Evolutionary conservation across 2,797 vertebrate species (phyloP).

Genomic region (Artibeus lituratus): DNA sequence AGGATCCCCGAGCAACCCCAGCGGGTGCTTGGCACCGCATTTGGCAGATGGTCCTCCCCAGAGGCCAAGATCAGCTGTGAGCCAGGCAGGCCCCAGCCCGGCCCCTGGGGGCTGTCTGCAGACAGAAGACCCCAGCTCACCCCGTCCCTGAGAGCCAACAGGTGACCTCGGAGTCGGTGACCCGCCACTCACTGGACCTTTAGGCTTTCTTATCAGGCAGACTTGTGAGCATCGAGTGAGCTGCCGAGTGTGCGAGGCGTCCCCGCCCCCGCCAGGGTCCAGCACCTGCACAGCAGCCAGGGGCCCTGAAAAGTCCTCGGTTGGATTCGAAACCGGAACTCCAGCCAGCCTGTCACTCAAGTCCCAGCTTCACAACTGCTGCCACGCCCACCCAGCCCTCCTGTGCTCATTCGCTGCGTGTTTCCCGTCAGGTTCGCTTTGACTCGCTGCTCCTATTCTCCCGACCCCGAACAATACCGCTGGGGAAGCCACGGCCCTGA

Average conservation of each 20-base stretch:
- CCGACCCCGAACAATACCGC: background rate
- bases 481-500: too few relatives aligned
- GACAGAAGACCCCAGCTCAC: background rate
- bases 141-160: background rate
- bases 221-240: background rate
- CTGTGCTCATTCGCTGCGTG: background rate
- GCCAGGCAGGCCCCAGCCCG: background rate
- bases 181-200: background rate
- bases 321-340: background rate
- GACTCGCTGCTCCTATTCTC: background rate
- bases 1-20: background rate
- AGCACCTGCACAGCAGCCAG: background rate
- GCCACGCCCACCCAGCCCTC: background rate
- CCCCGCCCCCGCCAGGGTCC: background rate
- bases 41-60: background rate
- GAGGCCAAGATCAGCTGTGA: background rate
- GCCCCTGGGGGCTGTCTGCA: background rate
- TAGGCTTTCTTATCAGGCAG: background rate
- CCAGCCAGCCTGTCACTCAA: too few relatives aligned
- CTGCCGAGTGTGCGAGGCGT: background rate
- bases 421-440: background rate
- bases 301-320: background rate
- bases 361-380: background rate
- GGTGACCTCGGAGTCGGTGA: background rate
- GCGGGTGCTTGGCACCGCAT: background rate